Percentiles rank a stretch among this genome's conserved stretches.
These are phyloP conservation scores for Lycaon pictus DNA, from an alignment of 2,113 vertebrate species.

Conservation along the genomic window DNA sequence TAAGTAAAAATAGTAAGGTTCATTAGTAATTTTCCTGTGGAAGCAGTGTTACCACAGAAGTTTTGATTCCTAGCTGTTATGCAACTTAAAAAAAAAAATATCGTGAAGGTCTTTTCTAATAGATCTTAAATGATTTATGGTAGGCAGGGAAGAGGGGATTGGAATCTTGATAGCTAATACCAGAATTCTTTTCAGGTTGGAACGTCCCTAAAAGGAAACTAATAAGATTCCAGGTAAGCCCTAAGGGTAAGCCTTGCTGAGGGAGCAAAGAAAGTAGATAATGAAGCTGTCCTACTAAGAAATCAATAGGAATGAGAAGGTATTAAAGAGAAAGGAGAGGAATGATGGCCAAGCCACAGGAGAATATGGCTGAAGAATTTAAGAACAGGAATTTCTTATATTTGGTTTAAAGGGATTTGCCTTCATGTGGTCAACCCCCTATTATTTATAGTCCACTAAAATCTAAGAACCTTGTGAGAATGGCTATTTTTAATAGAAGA, in stretches of 20 bases:
- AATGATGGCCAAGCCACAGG: neutral
- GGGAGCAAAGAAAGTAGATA: neutral
- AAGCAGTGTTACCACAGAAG: neutral
- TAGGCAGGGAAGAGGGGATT: neutral
- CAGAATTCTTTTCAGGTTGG: neutral
- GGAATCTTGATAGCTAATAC: neutral
- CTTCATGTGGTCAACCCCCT: neutral
- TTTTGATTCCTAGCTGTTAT: neutral
- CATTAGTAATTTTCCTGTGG: neutral
- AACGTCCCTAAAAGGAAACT: neutral
- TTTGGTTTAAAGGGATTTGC: neutral
- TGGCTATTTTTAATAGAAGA: neutral
- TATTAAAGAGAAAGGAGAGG: neutral
- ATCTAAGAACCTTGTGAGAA: neutral
- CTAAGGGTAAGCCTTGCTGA: neutral
- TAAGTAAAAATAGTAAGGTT: neutral
- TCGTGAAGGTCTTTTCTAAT: neutral
- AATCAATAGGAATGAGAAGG: neutral
- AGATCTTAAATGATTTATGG: neutral
- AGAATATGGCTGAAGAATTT: neutral
- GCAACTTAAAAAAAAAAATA: neutral
- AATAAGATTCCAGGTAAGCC: neutral
- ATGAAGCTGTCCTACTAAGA: neutral
- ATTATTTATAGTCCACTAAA: neutral
- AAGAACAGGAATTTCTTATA: neutral